Conservation (phyloP, 2,113 vertebrate genomes). For the Chamaea fasciata region DNA sequence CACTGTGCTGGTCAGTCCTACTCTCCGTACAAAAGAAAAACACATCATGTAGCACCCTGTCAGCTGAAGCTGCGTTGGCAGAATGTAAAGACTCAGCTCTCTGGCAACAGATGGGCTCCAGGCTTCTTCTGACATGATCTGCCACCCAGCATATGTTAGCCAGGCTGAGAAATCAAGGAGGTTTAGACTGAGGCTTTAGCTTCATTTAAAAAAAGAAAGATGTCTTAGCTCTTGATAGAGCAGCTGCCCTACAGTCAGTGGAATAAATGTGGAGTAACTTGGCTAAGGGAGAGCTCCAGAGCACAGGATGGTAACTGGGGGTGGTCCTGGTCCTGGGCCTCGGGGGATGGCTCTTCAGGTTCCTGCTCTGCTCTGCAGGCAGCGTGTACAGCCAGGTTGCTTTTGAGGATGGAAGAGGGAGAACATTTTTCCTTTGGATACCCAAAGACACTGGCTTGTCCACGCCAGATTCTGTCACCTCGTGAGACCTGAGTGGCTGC, state of each 20-base stretch:
- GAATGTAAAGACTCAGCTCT: constrained; percentile 41
- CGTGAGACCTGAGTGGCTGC: not conserved
- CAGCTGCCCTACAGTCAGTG: not conserved
- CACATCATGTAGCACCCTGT: not conserved
- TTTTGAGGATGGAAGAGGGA: not conserved
- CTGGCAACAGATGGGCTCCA: constrained; percentile 54
- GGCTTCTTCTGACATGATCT: constrained; percentile 64
- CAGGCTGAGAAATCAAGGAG: constrained; percentile 42
- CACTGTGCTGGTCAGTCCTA: not conserved
- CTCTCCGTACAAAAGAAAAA: not conserved
- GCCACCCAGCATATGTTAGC: constrained; percentile 58
- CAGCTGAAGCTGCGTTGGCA: constrained; percentile 58
- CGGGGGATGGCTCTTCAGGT: not conserved
- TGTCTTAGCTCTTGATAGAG: not conserved
- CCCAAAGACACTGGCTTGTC: not conserved
- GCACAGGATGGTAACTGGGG: fast-evolving
- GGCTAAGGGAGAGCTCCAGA: not conserved
- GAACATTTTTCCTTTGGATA: not conserved
- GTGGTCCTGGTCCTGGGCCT: fast-evolving
- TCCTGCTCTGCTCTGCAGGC: not conserved
- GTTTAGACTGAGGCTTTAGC: constrained; percentile 41
- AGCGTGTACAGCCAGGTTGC: fast-evolving
- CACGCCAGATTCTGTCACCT: not conserved
- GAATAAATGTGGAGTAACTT: not conserved
- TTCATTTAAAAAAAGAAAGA: constrained; percentile 15